Base-by-base conservation (phyloP, 2,888 invertebrate species). In the Opisthograptis luteolata region DNA sequence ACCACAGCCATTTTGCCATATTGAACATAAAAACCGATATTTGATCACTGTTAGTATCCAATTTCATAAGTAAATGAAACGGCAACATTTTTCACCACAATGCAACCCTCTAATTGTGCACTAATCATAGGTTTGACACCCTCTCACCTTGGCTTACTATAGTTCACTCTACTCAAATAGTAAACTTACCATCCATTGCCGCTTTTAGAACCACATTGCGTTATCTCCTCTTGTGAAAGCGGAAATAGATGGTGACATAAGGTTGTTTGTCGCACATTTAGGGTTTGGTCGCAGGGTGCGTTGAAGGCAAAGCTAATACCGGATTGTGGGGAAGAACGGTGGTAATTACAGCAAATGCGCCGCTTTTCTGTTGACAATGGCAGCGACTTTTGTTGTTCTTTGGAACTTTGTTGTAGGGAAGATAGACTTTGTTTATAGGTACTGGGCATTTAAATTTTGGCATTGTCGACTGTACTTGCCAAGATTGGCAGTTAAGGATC, bases 71-170 rank as follows among this genome's bases (percentile, higher is more conserved):
- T 65, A 72, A 72, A 72, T 74, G 73, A 68, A 48, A 37, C 44
- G 35, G 41, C 58, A 48, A 40, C 39, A 55, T 81, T 82, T 83
- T 82, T 76, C 73, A 66, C 82, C 81, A 76, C 83, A 83, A 76
- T 71, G 75, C 76, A 70, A 76, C 79, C 80, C 82, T 76, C 73
- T 84, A 83, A 84, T 86, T 82, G 82, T 74, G 70, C 76, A 75
- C 75, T 88, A 88, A 88, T 87, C 83, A 88, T 87, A 85, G 86
- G 87, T 85, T 85, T 84, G 83, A 77, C 84, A 81, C 84, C 83
- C 82, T 63, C 62, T 62, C 59, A 58, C 65, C 58, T 60, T 48
- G 58, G 61, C 52, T 46, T 41, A 42, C 24, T 12, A 15, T 17
- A 10, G 17, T 41, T 24, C 15, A 20, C 32, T 19, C n/a, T 22